Base-by-base conservation (phyloP, 2,888 invertebrate species). In the Elaeidobius kamerunicus region DNA sequence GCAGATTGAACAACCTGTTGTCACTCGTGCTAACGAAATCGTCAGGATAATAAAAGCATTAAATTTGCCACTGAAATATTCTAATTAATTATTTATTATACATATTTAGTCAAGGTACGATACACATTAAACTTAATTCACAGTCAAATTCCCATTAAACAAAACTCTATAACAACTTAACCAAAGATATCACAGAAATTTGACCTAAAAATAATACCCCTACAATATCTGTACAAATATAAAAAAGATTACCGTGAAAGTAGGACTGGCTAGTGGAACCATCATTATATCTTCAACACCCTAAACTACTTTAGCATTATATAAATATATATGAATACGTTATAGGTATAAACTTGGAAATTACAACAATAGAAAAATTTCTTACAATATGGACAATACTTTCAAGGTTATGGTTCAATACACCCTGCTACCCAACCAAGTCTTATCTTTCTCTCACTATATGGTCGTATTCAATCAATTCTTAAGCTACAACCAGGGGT, bases 401-500 rank as follows among this genome's bases (percentile, higher is more conserved):
- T 30, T 50, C 35, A 36, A 27, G 50, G 36, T 42, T 50, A 43
- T 50, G 50, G 52, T 50, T 50, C 38, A 46, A 38, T 30, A 46
- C 12, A 46, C 46, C 23, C 35, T 52, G 52, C 46, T 52, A 46
- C 46, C 45, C 46, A 36, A 51, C 51, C 38, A 47, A 52, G 52
- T 52, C 52, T 52, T 20, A 19, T 20, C 19, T 27, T 44, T 49
- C 44, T 44, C 40, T 54, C 44, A 55, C 43, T 54, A 45, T 6
- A 6, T 14, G 19, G 19, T 12, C 19, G 19, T 19, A n/a, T 18
- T 39, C 5, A 39, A 32, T 35, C 20, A 27, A 35, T 17, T 54
- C 41, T 54, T 80, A 93, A 64, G 92, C 91, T 71, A 93, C 88
- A 63, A 95, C 92, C 62, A 95, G 78, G 49, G 93, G 94, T 74